A percentile compares a stretch with the other conserved stretches of the same genome.
Evolutionary conservation across 2,888 invertebrate species (phyloP).

Genomic region (Neocrepidodera transversa): DNA sequence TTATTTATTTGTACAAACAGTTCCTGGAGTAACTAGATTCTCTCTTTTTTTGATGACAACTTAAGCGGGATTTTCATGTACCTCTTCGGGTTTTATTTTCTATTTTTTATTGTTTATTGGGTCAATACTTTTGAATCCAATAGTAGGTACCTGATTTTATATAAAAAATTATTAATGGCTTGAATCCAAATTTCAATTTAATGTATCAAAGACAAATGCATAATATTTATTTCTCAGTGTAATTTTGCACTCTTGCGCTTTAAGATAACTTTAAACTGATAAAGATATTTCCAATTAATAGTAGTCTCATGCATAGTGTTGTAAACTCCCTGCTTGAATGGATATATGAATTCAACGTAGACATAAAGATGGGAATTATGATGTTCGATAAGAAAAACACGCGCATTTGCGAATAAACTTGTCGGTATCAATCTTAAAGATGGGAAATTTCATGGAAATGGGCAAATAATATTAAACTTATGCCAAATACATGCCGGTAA

Average conservation of each 20-base stretch:
- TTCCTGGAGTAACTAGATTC: too few species aligned
- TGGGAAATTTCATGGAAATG: slow-evolving; percentile 11
- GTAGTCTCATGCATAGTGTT: slow-evolving; percentile 22
- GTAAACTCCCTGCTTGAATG: slow-evolving; percentile 20
- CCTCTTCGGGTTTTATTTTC: too few species aligned
- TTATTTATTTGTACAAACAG: too few species aligned
- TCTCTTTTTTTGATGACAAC: too few species aligned
- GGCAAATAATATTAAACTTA: slow-evolving; percentile 2
- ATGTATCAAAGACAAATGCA: too few species aligned
- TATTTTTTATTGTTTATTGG: too few species aligned
- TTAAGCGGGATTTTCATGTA: too few species aligned
- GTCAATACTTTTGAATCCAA: too few species aligned
- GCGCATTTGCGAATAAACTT: slow-evolving; percentile 23
- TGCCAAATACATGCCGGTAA: neutral
- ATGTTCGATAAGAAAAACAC: slow-evolving; percentile 17
- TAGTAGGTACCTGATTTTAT: too few species aligned
- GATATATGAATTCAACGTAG: slow-evolving; percentile 20
- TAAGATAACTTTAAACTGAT: slow-evolving; percentile 36
- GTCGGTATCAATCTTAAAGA: slow-evolving; percentile 10
- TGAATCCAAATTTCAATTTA: too few species aligned
- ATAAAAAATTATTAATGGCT: too few species aligned
- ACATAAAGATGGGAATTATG: slow-evolving; percentile 23
- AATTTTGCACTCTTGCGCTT: slow-evolving; percentile 41
- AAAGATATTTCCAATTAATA: slow-evolving; percentile 36
- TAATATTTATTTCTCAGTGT: slow-evolving; percentile 23